Evolutionary conservation across 2,888 invertebrate genomes (phyloP).

Genomic region (Argyra leucocephala): DNA sequence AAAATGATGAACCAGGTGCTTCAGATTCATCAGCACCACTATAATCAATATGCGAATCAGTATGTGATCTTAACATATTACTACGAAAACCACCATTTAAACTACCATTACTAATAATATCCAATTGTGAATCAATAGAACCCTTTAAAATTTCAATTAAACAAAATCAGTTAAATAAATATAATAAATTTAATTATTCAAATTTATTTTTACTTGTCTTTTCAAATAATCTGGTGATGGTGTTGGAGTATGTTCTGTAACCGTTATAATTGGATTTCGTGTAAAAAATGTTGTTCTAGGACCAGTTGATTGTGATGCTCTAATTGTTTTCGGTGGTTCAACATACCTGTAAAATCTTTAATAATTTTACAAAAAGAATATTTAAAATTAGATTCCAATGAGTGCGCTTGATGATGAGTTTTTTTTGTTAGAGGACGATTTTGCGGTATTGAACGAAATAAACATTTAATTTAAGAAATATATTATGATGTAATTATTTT

Average conservation of each 20-base stretch:
- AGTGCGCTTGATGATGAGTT: conserved; percentile 25
- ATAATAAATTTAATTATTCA: background rate
- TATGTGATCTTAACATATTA: conserved; percentile 73
- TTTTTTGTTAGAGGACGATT: too few species aligned
- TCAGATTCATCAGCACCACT: conserved; percentile 77
- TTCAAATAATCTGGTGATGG: conserved; percentile 81
- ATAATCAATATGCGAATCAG: conserved; percentile 86
- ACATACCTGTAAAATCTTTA: conserved; percentile 44
- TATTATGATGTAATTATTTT: too few species aligned
- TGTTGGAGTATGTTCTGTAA: conserved; percentile 90
- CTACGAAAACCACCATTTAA: conserved; percentile 42
- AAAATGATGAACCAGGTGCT: conserved; percentile 78
- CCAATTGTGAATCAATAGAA: conserved; percentile 75
- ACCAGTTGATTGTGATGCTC: conserved; percentile 37
- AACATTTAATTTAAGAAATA: too few species aligned
- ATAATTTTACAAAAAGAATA: conserved; percentile 23
- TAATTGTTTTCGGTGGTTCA: conserved; percentile 37
- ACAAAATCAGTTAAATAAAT: background rate
- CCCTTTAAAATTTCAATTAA: conserved; percentile 47
- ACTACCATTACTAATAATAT: conserved; percentile 44
- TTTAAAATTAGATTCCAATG: conserved; percentile 24
- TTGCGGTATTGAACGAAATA: too few species aligned
- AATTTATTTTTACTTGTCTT: conserved; percentile 53
- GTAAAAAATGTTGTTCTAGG: conserved; percentile 49
- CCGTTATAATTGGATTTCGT: conserved; percentile 90